Evolutionary conservation across 1,140 invertebrate species (phyloP), one percentile per base, ranked within the genome.

Genomic region (Drosophila cardini): DNA sequence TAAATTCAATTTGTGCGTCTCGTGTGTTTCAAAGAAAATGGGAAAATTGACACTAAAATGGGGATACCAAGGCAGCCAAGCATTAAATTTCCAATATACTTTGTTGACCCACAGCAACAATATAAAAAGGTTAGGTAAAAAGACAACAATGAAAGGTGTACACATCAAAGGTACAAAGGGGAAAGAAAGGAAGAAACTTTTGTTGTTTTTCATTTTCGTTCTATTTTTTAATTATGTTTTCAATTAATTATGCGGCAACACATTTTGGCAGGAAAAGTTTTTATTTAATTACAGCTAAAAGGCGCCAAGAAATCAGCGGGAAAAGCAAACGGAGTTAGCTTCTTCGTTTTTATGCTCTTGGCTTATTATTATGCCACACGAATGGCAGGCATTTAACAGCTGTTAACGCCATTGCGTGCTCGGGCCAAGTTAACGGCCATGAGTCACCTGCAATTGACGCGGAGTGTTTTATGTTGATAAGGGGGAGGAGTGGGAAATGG

Each of bases 361-460:
- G 63, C 72, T 87, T 78, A 89, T 89, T 89, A 80, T 87, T 89
- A 87, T 83, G 80, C 84, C 84, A 62, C 83, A 87, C 84, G 84
- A 83, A 87, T 77, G 68, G 65, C 76, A 72, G 65, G 50, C 76
- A 68, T 80, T 84, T 87, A 89, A 89, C 85, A 90, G 84, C 84
- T 89, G 84, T 89, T 89, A 89, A 71, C 67, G 71, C 56, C 68
- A 60, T 84, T 69, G 85, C 80, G 84, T 87, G 84, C 50, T 45
- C 11, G 50, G 55, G 75, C 78, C 78, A 81, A 82, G 58, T 86
- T 79, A 75, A 78, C 75, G 50, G 80, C 48, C 69, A 40, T 77
- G 84, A 89, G 84, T 89, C 84, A 89, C 84, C 84, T 89, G 84
- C 84, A 89, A 89, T 89, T 89, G 84, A 84, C 84, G 80, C 36